Conservation (phyloP, 2,888 invertebrate genomes). For the Aspidiotus rigidus region DNA sequence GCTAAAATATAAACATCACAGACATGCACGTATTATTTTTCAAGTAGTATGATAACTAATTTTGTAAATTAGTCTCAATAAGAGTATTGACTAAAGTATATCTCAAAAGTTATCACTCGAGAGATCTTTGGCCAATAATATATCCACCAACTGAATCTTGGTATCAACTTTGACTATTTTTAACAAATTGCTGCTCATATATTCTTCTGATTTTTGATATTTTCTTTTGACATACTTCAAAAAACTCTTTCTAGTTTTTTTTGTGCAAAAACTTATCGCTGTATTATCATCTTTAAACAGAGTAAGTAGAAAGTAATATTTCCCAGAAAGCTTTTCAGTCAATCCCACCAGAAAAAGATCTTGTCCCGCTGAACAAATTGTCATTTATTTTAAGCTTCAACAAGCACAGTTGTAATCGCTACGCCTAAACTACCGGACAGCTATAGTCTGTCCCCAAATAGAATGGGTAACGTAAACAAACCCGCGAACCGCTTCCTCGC, state of each 20-base stretch:
- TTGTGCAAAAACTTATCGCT: neutral
- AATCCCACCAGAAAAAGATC: neutral
- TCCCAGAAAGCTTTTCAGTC: neutral
- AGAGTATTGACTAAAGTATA: neutral
- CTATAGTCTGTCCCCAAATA: no score
- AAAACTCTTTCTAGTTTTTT: neutral
- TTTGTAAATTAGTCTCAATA: no score
- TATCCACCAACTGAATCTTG: neutral
- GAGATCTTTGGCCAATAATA: neutral
- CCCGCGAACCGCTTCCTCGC: no score
- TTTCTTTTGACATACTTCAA: neutral
- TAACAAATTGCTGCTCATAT: neutral
- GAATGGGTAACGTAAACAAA: no score
- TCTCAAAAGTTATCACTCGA: neutral
- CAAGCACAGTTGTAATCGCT: neutral
- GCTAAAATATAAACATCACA: no score
- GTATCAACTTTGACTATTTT: neutral
- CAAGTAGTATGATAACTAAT: no score
- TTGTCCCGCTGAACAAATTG: neutral
- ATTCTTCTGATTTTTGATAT: neutral
- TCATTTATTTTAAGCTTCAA: neutral
- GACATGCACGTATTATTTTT: no score
- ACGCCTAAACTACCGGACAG: neutral
- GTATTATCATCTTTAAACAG: slow-evolving; percentile 5
- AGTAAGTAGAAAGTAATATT: neutral